Base-by-base conservation (phyloP, 1,140 invertebrate genomes). In the Plodia interpunctella region DNA sequence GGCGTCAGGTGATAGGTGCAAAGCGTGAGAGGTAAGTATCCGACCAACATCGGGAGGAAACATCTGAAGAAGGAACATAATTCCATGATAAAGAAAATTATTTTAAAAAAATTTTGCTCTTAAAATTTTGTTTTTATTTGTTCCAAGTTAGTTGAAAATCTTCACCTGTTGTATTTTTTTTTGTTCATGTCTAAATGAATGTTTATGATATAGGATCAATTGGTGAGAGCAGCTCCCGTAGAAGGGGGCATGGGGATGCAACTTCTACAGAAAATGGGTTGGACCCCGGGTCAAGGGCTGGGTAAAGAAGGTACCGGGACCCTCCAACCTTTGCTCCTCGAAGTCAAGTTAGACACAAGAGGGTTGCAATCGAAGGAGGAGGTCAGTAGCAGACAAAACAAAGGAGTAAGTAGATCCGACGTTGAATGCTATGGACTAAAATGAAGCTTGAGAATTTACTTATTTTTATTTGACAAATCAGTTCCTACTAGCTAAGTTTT, bases 251-350 rank as follows among this genome's bases (percentile, higher is more conserved):
- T 99, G 94, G 98, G 98, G 15, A 97, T 98, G 97, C 94, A 96
- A 66, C 91, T 99, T 50, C 91, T 99, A 15, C 96, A 98, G 90
- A 99, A 99, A 91, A 99, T 99, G 98, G 98, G 98, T 35, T 99
- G 98, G 98, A 95, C 94, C 69, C 97, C 97, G 2, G 98, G 98
- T 0, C 96, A 97, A 87, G 98, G 98, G 49, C 91, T 99, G 25
- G 98, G 98, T 17, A 98, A 98, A 83, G 95, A 98, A 78, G 97
- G 97, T 83, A 96, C 97, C 69, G 98, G 98, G 0, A 93, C 94
- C 0, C 84, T 97, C 15, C 96, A 97, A 77, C 98, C 98, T 0
- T 90, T 99, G 0, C 90, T 96, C 50, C 90, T 99, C 0, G 97
- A 98, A 84, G 94, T 99, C 5, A 99, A 99, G 88, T 92, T 97